Conservation (phyloP, 1,140 invertebrate genomes). For the Oedothorax gibbosus region DNA sequence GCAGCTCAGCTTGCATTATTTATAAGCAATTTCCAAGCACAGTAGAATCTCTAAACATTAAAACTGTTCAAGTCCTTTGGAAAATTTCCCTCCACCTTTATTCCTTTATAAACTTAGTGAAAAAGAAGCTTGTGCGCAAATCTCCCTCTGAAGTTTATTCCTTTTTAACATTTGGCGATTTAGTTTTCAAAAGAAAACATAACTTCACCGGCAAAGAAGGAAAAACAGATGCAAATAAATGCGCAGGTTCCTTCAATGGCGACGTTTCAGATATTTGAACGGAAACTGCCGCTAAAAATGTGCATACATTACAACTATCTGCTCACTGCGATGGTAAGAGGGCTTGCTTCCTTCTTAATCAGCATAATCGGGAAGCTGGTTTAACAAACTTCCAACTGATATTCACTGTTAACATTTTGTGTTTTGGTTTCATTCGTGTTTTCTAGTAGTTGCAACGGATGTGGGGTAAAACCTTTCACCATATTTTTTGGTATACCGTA, state of each 20-base stretch:
- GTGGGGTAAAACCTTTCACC: too few species aligned
- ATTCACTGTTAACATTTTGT: too few species aligned
- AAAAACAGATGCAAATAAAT: slow-evolving; percentile 34
- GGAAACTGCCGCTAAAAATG: slow-evolving; percentile 39
- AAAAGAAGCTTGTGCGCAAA: too few species aligned
- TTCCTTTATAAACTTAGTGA: too few species aligned
- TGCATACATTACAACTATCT: slow-evolving; percentile 28
- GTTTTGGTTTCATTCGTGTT: too few species aligned
- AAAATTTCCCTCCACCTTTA: too few species aligned
- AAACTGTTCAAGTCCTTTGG: too few species aligned
- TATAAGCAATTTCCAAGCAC: slow-evolving; percentile 22
- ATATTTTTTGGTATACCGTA: too few species aligned
- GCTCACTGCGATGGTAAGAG: not conserved
- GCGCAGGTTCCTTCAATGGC: slow-evolving; percentile 4
- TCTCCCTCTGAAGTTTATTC: too few species aligned
- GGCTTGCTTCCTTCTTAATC: slow-evolving; percentile 4
- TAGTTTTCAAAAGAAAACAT: slow-evolving; percentile 28
- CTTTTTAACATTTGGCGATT: not conserved
- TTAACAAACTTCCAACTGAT: too few species aligned
- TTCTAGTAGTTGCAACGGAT: too few species aligned
- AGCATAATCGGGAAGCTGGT: not conserved
- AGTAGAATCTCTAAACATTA: too few species aligned
- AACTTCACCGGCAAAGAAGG: not conserved
- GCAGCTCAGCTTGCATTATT: slow-evolving; percentile 30
- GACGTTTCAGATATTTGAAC: slow-evolving; percentile 12